Percentiles rank a stretch among this genome's conserved stretches.
Evolutionary conservation across 1,140 invertebrate genomes (phyloP).

Genomic region (Bombus waltoni): DNA sequence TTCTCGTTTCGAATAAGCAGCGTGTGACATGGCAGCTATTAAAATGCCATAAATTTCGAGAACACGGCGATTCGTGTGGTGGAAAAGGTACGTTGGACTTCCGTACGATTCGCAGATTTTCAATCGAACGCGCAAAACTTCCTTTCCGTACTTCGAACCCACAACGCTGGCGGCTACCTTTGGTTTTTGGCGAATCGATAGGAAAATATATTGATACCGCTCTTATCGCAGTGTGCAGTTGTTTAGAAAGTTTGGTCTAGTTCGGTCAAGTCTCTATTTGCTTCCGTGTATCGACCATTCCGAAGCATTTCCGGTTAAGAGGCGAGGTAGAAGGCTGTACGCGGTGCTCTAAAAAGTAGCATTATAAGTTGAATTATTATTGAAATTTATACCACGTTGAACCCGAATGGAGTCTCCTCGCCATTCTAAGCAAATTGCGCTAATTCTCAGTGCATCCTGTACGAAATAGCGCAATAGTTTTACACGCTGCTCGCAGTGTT

Average conservation of each 20-base stretch:
- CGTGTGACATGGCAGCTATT: neutral
- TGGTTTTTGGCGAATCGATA: neutral
- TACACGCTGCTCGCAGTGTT: no score
- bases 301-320: neutral
- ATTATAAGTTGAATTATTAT: no score
- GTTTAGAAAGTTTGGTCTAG: conserved; percentile 17
- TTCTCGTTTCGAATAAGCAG: no score
- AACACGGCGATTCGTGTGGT: neutral
- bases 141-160: neutral
- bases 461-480: no score
- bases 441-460: no score
- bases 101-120: neutral
- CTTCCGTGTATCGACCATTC: neutral
- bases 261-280: neutral
- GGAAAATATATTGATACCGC: conserved; percentile 1
- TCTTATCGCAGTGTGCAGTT: neutral
- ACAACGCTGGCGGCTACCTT: neutral
- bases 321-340: neutral
- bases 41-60: neutral
- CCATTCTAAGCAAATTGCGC: no score
- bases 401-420: no score
- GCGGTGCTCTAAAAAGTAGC: no score
- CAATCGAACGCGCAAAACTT: neutral
- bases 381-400: no score
- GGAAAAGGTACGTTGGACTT: neutral